Percentiles rank a stretch among this genome's conserved stretches.
These are phyloP conservation scores for Isurus oxyrinchus DNA, from an alignment of 2,113 vertebrate genomes.

Conservation along the genomic window DNA sequence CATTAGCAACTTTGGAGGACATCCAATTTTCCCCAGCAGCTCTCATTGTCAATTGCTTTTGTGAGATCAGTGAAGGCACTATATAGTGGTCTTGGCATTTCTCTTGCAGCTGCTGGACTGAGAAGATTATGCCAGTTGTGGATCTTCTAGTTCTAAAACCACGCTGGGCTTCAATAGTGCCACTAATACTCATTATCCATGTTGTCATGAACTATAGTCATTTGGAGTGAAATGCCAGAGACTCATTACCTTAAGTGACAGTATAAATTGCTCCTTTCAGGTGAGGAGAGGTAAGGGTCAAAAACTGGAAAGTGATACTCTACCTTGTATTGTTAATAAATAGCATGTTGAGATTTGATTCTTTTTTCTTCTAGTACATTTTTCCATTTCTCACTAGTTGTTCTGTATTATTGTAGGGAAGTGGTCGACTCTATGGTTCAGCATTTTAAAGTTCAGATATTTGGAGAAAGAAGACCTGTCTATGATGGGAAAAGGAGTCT, in stretches of 20 bases:
- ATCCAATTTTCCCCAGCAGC: not conserved
- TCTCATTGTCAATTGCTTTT: not conserved
- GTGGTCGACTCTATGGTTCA: constrained; percentile 99
- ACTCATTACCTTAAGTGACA: not conserved
- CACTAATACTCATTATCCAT: not conserved
- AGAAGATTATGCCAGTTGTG: not conserved
- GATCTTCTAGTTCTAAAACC: not conserved
- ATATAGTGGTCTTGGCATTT: not conserved
- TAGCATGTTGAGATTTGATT: not conserved
- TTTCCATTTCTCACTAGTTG: not conserved
- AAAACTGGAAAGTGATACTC: not conserved
- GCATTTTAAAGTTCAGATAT: constrained; percentile 97
- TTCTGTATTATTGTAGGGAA: constrained; percentile 65
- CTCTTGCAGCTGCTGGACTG: not conserved
- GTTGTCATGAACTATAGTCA: not conserved
- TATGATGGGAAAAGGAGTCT: constrained; percentile 97
- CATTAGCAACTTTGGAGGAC: not conserved
- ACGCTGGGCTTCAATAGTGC: not conserved
- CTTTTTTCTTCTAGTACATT: not conserved
- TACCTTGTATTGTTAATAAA: not conserved
- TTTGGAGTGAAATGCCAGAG: not conserved
- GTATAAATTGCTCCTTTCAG: not conserved
- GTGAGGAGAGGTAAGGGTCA: not conserved
- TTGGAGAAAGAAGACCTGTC: constrained; percentile 88
- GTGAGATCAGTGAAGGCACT: not conserved